Percentiles rank a stretch among this genome's conserved stretches.
phyloP scores from a whole-genome alignment of 2,888 invertebrate species.

The Melikaiella ostensackeni region DNA sequence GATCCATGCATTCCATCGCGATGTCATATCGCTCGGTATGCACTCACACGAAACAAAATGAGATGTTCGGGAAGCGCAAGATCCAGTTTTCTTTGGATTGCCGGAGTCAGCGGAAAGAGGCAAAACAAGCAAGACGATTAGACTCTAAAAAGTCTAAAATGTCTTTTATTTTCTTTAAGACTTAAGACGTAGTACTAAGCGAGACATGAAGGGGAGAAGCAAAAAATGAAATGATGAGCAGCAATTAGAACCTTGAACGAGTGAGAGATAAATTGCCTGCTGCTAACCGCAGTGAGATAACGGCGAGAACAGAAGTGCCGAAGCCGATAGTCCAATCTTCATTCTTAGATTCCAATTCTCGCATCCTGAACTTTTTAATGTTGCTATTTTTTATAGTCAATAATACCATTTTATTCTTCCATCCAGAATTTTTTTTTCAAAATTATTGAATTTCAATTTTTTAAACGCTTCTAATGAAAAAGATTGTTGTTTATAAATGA shows the following conservation, averaged over 20 bases:
- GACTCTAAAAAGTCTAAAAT: background rate
- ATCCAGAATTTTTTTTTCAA: too few species aligned
- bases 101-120: slow-evolving; percentile 22
- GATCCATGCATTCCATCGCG: slow-evolving; percentile 71
- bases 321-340: slow-evolving; percentile 7
- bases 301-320: slow-evolving; percentile 13
- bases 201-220: background rate
- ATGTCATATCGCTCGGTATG: slow-evolving; percentile 66
- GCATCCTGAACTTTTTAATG: background rate
- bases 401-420: too few species aligned
- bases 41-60: slow-evolving; percentile 48
- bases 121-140: slow-evolving; percentile 31
- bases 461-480: too few species aligned
- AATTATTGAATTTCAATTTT: too few species aligned
- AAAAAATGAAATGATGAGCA: slow-evolving; percentile 31
- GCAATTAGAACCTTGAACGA: slow-evolving; percentile 37
- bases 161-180: slow-evolving; percentile 37
- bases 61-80: slow-evolving; percentile 44
- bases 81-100: slow-evolving; percentile 24
- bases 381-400: too few species aligned
- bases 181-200: slow-evolving; percentile 12
- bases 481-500: too few species aligned
- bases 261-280: slow-evolving; percentile 17
- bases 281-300: slow-evolving; percentile 8
- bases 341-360: slow-evolving; percentile 13